Evolutionary conservation across 30 jellyfish, hydroid and myxozoan species (phyloP), one percentile per base, ranked within the genome.

Genomic region (Sanderia malayensis): DNA sequence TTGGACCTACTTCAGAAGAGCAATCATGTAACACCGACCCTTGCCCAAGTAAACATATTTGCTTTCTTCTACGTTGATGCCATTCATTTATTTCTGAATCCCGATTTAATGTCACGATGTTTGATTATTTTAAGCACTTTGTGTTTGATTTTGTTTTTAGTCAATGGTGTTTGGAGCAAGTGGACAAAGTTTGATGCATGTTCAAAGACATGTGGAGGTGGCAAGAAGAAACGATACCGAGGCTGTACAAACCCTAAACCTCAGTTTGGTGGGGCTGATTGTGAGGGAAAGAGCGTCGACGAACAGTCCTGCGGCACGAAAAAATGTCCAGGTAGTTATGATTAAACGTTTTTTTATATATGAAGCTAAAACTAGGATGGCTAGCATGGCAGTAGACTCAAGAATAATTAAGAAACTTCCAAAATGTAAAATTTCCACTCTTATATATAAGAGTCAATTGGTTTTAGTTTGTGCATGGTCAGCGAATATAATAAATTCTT

Each of bases 321-420:
- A 8, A 73, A 55, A 18, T 80, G 96, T 52, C 96, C 94, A 80
- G 85, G 94, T 80, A n/a, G n/a, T n/a, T n/a, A n/a, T n/a, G n/a
- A n/a, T n/a, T n/a, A n/a, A n/a, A n/a, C n/a, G n/a, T n/a, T n/a
- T n/a, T n/a, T n/a, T n/a, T n/a, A n/a, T n/a, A n/a, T n/a, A n/a
- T n/a, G n/a, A n/a, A n/a, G n/a, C n/a, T n/a, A n/a, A n/a, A n/a
- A n/a, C n/a, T n/a, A n/a, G n/a, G n/a, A n/a, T n/a, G n/a, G n/a
- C n/a, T n/a, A n/a, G n/a, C n/a, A n/a, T n/a, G n/a, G n/a, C n/a
- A n/a, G n/a, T n/a, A n/a, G n/a, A n/a, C n/a, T n/a, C n/a, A n/a
- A n/a, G n/a, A 72, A 28, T 8, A 74, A 72, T 27, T 72, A 52
- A 52, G 58, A 52, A 15, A 72, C 9, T n/a, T n/a, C n/a, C n/a